Evolutionary conservation across 1,140 invertebrate genomes (phyloP), one percentile per base, ranked within the genome.

Genomic region (Nautilus pompilius): DNA sequence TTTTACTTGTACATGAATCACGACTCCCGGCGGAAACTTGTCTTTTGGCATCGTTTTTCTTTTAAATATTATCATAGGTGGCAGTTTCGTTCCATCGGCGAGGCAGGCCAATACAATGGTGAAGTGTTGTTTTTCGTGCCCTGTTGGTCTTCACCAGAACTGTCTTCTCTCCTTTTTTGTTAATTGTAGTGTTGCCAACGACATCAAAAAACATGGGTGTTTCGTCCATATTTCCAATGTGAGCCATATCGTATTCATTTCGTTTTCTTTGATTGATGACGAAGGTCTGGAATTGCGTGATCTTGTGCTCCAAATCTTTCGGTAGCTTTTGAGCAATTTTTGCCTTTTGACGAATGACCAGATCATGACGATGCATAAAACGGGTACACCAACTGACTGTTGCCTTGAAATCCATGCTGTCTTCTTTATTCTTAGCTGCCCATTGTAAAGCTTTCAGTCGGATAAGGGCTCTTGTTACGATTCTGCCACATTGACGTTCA

Each of bases 181-280:
- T 55, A 26, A 73, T 56, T 17, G 68, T 73, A n/a, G 17, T 15
- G 28, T 62, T 70, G 1, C 41, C 26, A n/a, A 62, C 65, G 17
- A 68, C 61, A 28, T 73, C 62, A 48, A 65, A 67, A 22, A 60
- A 60, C 57, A 72, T 49, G 6, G 66, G 66, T 15, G 53, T 64
- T 54, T 74, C 66, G 34, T 74, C 71, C 68, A 71, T 74, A 49
- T 73, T 73, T 26, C 53, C 58, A 24, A 66, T 73, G 5, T 32
- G 17, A 8, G n/a, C 58, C 5, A 66, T 34, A 32, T 51, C 55
- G 24, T 49, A 64, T 3, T 41, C 30, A 45, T 60, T 15, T 13
- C 6, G 17, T 51, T 67, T 69, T 15, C 56, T 30, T 46, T 63
- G 26, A n/a, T 63, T 56, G 13, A 57, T 57, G 0, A 67, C 46